Evolutionary conservation across 2,888 invertebrate species (phyloP).

Genomic region (Onchidella celtica): DNA sequence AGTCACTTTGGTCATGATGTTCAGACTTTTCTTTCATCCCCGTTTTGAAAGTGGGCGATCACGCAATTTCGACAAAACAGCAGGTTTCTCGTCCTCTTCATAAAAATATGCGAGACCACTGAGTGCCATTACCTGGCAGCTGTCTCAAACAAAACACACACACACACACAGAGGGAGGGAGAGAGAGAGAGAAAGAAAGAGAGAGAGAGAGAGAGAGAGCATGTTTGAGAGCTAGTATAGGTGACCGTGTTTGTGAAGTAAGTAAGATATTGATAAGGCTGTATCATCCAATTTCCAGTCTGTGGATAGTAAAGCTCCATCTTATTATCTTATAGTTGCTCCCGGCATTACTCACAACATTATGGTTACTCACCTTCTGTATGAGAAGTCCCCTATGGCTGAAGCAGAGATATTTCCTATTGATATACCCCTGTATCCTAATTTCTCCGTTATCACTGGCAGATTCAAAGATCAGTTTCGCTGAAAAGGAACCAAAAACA

Average conservation of each 20-base stretch:
- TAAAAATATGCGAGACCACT: too few species aligned
- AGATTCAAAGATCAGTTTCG: conserved; percentile 48
- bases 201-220: conserved; percentile 29
- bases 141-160: too few species aligned
- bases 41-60: too few species aligned
- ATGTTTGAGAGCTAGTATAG: neutral
- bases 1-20: too few species aligned
- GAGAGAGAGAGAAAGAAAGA: conserved; percentile 38
- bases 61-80: too few species aligned
- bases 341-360: neutral
- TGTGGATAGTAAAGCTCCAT: too few species aligned
- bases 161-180: conserved; percentile 28
- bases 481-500: conserved; percentile 23
- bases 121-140: too few species aligned
- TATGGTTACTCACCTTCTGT: conserved; percentile 45
- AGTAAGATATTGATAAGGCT: neutral
- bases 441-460: conserved; percentile 1
- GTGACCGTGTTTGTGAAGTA: neutral
- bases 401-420: conserved; percentile 51
- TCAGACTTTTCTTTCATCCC: too few species aligned
- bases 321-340: neutral
- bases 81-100: too few species aligned
- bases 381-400: conserved; percentile 47
- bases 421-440: conserved; percentile 33
- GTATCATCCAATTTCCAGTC: too few species aligned